Percentiles rank a stretch among this genome's conserved stretches.
These are phyloP conservation scores for Epirrhoe tristata DNA, from an alignment of 2,888 invertebrate genomes.

Conservation along the genomic window DNA sequence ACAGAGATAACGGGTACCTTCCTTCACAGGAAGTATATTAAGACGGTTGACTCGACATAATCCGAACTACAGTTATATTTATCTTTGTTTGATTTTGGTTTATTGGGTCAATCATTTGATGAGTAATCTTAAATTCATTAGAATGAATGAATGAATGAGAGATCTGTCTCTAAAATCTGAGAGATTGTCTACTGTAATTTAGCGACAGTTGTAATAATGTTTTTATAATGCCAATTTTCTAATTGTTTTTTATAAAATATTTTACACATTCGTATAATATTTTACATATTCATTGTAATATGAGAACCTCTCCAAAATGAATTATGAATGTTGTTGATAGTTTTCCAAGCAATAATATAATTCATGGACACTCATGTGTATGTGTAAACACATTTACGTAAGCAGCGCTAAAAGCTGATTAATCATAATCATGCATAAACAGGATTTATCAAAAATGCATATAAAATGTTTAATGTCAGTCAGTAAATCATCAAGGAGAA, in stretches of 20 bases:
- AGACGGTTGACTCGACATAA: constrained; percentile 13
- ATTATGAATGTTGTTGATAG: not conserved
- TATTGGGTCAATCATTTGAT: constrained; percentile 10
- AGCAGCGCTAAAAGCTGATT: constrained; percentile 30
- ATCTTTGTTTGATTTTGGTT: constrained; percentile 11
- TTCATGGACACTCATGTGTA: constrained; percentile 20
- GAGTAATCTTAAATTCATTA: no score
- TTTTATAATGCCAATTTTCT: no score
- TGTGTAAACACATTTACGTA: constrained; percentile 30
- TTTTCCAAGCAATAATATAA: constrained; percentile 24
- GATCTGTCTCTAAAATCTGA: no score
- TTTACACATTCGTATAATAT: no score
- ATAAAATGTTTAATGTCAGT: not conserved
- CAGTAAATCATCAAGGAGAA: not conserved
- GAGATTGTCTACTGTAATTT: no score
- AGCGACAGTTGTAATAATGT: no score
- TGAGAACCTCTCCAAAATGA: not conserved
- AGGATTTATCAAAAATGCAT: constrained; percentile 11
- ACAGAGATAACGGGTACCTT: constrained; percentile 10
- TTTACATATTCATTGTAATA: not conserved
- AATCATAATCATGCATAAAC: constrained; percentile 34
- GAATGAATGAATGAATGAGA: no score
- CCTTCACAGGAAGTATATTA: constrained; percentile 16
- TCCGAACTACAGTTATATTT: constrained; percentile 1
- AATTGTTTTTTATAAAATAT: no score